Base-by-base conservation (phyloP, 2,797 vertebrate genomes). In the Heliangelus exortis region DNA sequence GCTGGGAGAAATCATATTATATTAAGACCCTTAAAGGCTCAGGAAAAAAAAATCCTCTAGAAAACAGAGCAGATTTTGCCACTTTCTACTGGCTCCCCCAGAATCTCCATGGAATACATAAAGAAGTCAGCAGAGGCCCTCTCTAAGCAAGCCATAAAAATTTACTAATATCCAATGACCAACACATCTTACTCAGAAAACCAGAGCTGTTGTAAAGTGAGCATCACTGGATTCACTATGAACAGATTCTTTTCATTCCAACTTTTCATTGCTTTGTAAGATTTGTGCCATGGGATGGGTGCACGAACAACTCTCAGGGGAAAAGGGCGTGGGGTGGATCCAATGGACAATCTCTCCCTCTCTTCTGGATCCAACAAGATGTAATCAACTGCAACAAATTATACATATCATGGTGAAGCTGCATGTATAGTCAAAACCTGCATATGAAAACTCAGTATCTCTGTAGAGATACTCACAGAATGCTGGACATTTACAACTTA, bases 311-410 rank as follows among this genome's bases (percentile, higher is more conserved):
- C 90, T 95, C 98, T 98, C 21, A 73, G 94, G 63, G 98, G 98
- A 91, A 99, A 99, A 23, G 96, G 63, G 10, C 33, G 92, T 16
- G 99, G 99, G 58, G 97, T 95, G 50, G 88, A 98, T 84, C 50
- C 54, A 84, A 99, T 98, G 41, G 97, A 97, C 33, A 99, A 97
- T 43, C 99, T 98, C 90, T 98, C 87, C 55, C 95, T 97, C 94
- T 99, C 99, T 47, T 93, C 94, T 10, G 98, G 98, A 91, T 99
- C 99, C 97, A 98, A 97, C 90, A 99, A 97, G 94, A 99, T 97
- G 91, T 99, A 99, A 93, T 99, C 98, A 92, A 99, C 99, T 99
- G 88, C 9, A 95, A 96, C 4, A 87, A 78, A 96, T 16, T 12
- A 92, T 5, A 58, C 1, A 5, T 33, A 33, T n/a, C 33, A 58